phyloP scores from a whole-genome alignment of 2,797 vertebrate species.

The Platyrinchus mystaceus region DNA sequence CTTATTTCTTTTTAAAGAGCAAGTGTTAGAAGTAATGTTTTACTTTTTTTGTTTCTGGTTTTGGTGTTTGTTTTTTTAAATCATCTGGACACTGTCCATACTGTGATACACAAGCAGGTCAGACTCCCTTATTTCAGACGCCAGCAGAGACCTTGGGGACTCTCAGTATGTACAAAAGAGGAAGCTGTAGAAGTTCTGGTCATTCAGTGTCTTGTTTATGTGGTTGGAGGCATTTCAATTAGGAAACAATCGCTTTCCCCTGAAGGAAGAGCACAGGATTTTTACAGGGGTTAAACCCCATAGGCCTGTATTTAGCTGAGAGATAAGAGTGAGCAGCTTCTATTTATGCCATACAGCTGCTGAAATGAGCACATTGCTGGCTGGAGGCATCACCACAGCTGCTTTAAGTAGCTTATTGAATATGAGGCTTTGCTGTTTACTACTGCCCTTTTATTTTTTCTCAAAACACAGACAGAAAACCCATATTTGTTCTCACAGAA shows the following conservation, averaged over 20 bases:
- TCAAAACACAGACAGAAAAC: neutral
- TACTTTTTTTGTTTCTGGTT: neutral
- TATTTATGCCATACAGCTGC: constrained; percentile 46
- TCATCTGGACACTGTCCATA: neutral
- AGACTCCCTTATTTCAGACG: neutral
- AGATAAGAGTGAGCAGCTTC: neutral
- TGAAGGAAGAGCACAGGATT: neutral
- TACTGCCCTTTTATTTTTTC: neutral
- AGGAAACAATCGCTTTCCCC: neutral
- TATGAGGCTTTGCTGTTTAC: constrained; percentile 7
- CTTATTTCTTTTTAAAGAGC: neutral
- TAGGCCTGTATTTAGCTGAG: neutral
- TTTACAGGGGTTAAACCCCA: neutral
- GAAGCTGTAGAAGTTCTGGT: neutral
- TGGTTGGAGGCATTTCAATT: neutral
- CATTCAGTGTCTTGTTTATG: neutral
- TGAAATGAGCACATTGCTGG: constrained; percentile 29
- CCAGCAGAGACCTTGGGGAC: neutral
- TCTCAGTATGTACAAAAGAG: neutral
- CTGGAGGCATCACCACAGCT: constrained; percentile 40
- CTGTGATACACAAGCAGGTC: neutral
- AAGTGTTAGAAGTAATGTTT: neutral
- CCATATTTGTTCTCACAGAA: neutral
- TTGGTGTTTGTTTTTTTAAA: too few species aligned
- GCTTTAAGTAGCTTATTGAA: constrained; percentile 15